phyloP scores from a whole-genome alignment of 2,113 vertebrate species.

The Stigmatopora argus region DNA sequence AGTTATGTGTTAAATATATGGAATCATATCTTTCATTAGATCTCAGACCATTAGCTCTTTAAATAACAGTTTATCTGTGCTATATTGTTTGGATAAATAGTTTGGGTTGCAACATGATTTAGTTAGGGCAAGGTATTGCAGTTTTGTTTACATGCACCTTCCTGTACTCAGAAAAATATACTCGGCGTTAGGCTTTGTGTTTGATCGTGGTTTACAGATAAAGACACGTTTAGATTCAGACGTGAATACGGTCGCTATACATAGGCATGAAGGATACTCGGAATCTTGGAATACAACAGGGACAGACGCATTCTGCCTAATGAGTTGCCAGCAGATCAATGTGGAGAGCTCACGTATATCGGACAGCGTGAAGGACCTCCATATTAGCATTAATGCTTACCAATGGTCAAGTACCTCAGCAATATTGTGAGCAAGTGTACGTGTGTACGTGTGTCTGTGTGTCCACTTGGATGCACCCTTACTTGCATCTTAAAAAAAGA shows the following conservation, averaged over 20 bases:
- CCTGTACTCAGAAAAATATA: too few species aligned
- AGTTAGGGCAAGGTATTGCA: too few species aligned
- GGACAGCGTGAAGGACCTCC: constrained; percentile 53
- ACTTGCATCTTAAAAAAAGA: background rate
- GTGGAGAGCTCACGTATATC: constrained; percentile 61
- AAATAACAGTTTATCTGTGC: constrained; percentile 7
- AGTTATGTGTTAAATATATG: constrained; percentile 20
- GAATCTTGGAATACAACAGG: background rate
- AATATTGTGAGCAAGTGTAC: constrained; percentile 35
- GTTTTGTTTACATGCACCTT: too few species aligned
- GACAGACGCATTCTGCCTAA: constrained; percentile 24
- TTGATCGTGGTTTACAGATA: background rate
- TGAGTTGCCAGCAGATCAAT: constrained; percentile 55
- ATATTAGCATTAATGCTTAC: constrained; percentile 42
- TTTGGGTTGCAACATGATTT: too few species aligned
- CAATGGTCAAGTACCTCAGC: constrained; percentile 41
- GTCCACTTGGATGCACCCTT: constrained; percentile 1
- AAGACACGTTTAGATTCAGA: background rate
- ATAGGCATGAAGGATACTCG: background rate
- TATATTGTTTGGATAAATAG: constrained; percentile 3
- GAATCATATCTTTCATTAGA: constrained; percentile 11
- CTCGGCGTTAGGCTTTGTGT: too few species aligned
- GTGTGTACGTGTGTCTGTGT: constrained; percentile 18
- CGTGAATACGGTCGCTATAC: background rate
- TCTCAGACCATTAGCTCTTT: background rate